Conservation (phyloP, 2,797 vertebrate species). For the Myotis daubentonii region DNA sequence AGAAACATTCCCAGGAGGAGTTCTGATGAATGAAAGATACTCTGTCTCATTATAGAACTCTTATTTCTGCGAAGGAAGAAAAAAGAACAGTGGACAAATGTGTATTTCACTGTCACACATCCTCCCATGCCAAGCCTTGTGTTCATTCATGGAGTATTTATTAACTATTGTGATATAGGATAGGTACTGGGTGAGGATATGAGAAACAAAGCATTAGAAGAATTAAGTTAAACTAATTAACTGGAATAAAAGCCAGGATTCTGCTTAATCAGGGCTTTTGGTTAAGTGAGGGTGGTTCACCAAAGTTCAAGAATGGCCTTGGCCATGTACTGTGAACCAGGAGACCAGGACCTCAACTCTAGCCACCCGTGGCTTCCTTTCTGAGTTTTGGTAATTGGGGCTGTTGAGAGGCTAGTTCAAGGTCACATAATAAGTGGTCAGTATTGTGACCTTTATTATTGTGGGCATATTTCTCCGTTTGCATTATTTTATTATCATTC, state of each 20-base stretch:
- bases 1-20: not conserved
- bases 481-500: not conserved
- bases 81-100: not conserved
- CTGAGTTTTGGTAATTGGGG: not conserved
- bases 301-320: not conserved
- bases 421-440: not conserved
- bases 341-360: not conserved
- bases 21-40: not conserved
- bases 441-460: not conserved
- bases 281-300: not conserved
- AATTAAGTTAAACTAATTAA: not conserved
- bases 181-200: not conserved
- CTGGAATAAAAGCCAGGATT: not conserved
- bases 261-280: not conserved
- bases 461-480: not conserved
- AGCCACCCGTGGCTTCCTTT: not conserved
- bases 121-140: not conserved
- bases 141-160: not conserved
- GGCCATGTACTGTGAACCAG: not conserved
- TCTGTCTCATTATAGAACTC: not conserved
- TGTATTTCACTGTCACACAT: not conserved
- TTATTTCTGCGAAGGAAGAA: conserved; percentile 2
- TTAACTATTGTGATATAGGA: not conserved
- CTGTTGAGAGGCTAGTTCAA: not conserved
- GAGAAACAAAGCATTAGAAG: not conserved